Evolutionary conservation across 1,140 invertebrate genomes (phyloP).

Genomic region (Eufriesea mexicana): DNA sequence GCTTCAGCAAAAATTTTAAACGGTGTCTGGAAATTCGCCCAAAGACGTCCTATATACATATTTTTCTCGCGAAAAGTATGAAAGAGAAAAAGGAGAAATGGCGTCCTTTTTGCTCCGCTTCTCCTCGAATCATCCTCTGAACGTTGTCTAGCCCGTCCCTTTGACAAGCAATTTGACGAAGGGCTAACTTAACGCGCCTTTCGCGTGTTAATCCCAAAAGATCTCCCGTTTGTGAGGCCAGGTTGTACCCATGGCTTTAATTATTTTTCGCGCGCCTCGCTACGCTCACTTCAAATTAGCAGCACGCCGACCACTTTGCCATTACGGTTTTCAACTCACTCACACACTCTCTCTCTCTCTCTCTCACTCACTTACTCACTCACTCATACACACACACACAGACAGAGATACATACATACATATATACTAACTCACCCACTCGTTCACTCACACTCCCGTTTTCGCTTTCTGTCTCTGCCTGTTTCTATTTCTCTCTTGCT

Average conservation of each 20-base stretch:
- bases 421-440: too few species aligned
- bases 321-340: background rate
- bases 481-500: background rate
- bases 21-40: too few species aligned
- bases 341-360: background rate
- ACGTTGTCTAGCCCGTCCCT: background rate
- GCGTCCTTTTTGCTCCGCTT: background rate
- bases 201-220: background rate
- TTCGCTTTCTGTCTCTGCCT: background rate
- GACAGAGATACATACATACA: too few species aligned
- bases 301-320: slow-evolving; percentile 11
- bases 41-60: too few species aligned
- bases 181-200: background rate
- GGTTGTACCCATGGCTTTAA: background rate
- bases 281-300: slow-evolving; percentile 15
- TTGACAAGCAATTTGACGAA: slow-evolving; percentile 8
- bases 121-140: too few species aligned
- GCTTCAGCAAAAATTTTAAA: too few species aligned
- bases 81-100: background rate
- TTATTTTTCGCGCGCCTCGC: slow-evolving; percentile 9
- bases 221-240: background rate
- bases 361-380: background rate
- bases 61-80: background rate
- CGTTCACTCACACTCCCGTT: background rate
- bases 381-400: too few species aligned